Base-by-base conservation (phyloP, 1,140 invertebrate species). In the Elymnias hypermnestra region DNA sequence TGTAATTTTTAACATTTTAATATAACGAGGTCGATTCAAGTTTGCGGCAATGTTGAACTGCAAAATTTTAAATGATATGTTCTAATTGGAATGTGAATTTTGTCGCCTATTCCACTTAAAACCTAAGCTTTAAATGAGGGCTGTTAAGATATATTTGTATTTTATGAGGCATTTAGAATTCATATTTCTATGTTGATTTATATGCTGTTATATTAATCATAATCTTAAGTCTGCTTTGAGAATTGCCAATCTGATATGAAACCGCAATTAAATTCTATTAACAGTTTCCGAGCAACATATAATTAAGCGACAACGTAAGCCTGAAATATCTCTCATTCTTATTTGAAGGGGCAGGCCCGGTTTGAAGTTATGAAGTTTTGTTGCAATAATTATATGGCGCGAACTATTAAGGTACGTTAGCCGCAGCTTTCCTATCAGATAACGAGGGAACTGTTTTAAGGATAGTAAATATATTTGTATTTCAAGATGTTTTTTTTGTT, bases 181-280 rank as follows among this genome's bases (percentile, higher is more conserved):
- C 37, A 46, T 52, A 50, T 54, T 53, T 46, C 51, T 38, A 43
- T 47, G 41, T 43, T 53, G 56, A 58, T 54, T 58, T 58, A 58
- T 50, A 45, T 53, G 54, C 55, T 59, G 55, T 53, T 64, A 55
- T 55, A 61, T 55, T 56, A 49, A 35, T 41, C 40, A 40, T 45
- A 53, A 57, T 57, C 52, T 53, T 46, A 48, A 44, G 62, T 62
- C 58, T 42, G 50, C 59, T 67, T 67, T 44, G 55, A 61, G 55
- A 61, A 40, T 46, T 44, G 40, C 53, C 51, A 53, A 62, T 64
- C 57, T 51, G 56, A 61, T 61, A 58, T 47, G 37, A 60, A 55
- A 60, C 43, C 52, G 71, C 64, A 78, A 84, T 82, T 82, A 72
- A 78, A 79, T 71, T 83, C 81, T 79, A 84, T 81, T 81, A 78